Percentiles rank a stretch among this genome's conserved stretches.
phyloP scores from a whole-genome alignment of 2,797 vertebrate genomes.

The Podarcis siculus region DNA sequence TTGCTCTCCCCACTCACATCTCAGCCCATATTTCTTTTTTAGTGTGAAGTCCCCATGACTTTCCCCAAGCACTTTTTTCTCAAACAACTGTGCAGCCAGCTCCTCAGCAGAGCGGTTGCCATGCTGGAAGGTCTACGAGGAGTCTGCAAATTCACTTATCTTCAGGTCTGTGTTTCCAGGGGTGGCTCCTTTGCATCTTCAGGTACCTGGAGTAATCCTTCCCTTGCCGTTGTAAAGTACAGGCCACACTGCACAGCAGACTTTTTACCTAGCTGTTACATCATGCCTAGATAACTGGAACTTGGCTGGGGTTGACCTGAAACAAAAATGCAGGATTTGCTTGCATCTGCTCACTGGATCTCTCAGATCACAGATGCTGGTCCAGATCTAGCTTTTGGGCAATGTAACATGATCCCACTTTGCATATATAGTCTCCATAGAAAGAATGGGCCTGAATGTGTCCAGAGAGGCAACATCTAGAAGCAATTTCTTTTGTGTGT shows the following conservation, averaged over 20 bases:
- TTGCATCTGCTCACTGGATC: neutral
- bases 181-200: neutral
- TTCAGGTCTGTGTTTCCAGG: neutral
- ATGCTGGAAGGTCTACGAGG: slow-evolving; percentile 1
- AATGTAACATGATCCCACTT: neutral
- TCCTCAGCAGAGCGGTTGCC: neutral
- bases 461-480: neutral
- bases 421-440: neutral
- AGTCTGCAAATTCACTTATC: slow-evolving; percentile 8
- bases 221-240: neutral
- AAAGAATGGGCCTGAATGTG: neutral
- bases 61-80: slow-evolving; percentile 20
- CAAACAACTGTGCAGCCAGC: slow-evolving; percentile 12
- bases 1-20: neutral
- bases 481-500: neutral
- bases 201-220: neutral
- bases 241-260: neutral
- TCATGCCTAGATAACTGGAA: neutral
- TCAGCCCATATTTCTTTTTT: neutral
- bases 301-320: neutral
- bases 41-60: slow-evolving; percentile 6
- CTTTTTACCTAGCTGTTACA: neutral
- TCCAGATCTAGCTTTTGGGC: fast-evolving
- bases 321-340: neutral
- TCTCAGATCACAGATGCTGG: neutral